Base-by-base conservation (phyloP, 2,113 vertebrate genomes). In the Chiloscyllium plagiosum region DNA sequence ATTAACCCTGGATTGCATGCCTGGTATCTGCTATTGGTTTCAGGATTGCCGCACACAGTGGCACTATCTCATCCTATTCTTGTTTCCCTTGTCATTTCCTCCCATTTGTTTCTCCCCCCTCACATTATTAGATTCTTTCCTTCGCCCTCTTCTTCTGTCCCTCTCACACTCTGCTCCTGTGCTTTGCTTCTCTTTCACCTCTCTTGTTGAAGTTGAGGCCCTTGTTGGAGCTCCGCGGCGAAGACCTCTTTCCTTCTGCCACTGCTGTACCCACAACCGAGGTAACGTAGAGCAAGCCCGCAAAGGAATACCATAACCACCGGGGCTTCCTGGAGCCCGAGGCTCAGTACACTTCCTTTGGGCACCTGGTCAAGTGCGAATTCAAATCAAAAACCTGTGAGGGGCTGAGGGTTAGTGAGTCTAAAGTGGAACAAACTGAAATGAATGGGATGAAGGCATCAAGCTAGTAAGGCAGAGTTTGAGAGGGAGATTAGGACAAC, bases 211-310 rank as follows among this genome's bases (percentile, higher is more conserved):
- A 99, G 99, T 99, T 98, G 99, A 99, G 98, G 98, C 99, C 98
- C 98, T 98, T 99, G 99, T 97, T 98, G 98, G 98, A 98, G 98
- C 98, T 98, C 98, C 99, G 97, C 98, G 98, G 97, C 99, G 99
- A 98, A 98, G 99, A 99, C 98, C 99, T 97, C 98, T 99, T 98
- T 99, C 98, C 99, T 98, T 99, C 98, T 99, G 99, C 98, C 98
- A 98, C 98, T 99, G 99, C 99, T 99, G 99, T 98, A 98, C 98
- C 98, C 98, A 99, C 96, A 98, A 99, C 99, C 66, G 96, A 96
- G 99, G 99, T 99, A 99, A 99, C 26, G 98, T 99, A 98, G 98
- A 97, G 97, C 97, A 97, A 90, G 61, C 96, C 97, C 96, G 96
- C 96, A 96, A 50, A 72, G 96, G 97, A 97, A 97, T 98, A 96